Evolutionary conservation across 2,113 vertebrate species (phyloP), one percentile per base, ranked within the genome.

Genomic region (Gadus macrocephalus): DNA sequence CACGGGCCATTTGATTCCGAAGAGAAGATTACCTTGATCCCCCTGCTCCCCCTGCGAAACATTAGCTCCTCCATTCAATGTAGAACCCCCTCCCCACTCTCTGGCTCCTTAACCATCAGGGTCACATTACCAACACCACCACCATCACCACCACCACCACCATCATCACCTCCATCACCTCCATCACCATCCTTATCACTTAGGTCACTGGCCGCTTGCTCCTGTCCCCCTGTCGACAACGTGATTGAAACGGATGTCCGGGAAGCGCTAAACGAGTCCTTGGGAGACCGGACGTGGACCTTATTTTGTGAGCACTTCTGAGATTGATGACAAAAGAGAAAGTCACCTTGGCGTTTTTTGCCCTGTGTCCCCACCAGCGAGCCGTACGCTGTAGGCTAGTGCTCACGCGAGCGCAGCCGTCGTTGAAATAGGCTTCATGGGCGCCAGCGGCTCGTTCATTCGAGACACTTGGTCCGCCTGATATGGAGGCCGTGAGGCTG

Each of bases 331-430:
- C 20, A 49, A 49, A 78, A 77, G 77, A 71, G 76, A 87, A 87
- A 86, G 89, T 90, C 87, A 91, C 89, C 88, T 90, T 91, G 78
- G 85, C 62, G 64, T 83, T 85, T 58, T 63, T 83, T 85, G 49
- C 81, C 83, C 64, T 86, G 75, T 76, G 42, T 12, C 11, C 42
- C 8, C 42, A 49, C 5, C 42, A 49, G 4, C 6, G 31, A 35
- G 65, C 67, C 3, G 72, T 83, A 7, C 73, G 84, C 4, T 11
- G 42, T 14, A 49, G 42, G 42, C 25, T 67, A 77, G 70, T n/a
- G 55, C 77, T 83, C 64, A 67, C 63, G 11, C 67, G 75, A 81
- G 84, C 61, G 70, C 82, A 82, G 81, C 67, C 75, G 72, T 62
- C 70, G 75, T 75, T 82, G 82, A 88, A 87, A 81, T 70, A 20